Base-by-base conservation (phyloP, 2,888 invertebrate genomes). In the Brenthis ino region DNA sequence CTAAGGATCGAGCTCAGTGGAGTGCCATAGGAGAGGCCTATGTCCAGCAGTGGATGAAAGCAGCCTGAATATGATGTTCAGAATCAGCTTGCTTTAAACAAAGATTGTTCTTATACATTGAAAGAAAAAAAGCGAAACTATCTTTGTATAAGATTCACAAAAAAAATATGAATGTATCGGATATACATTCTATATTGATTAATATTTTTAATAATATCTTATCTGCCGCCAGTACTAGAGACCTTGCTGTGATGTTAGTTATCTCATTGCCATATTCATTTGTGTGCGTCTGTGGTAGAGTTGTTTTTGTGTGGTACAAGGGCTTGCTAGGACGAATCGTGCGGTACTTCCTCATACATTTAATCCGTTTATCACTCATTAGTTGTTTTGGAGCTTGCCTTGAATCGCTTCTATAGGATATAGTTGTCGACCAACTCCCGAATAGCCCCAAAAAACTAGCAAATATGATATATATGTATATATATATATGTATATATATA, bases 231-330 rank as follows among this genome's bases (percentile, higher is more conserved):
- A 54, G 77, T 91, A 89, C 86, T 53, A 69, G 84, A 83, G 88
- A 88, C 92, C 92, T 92, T 89, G 91, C 81, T 84, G 85, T 89
- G 87, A 87, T 88, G 89, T 87, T 86, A 88, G 89, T 87, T 89
- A 90, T 90, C 89, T 91, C 91, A 92, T 82, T 91, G 91, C 82
- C 90, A 80, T 82, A 79, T 80, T 81, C 77, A 74, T 70, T 55
- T 68, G 68, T 67, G 57, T 67, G 68, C 64, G 72, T 66, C 71
- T 67, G 69, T 73, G 71, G 73, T 73, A 73, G 70, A 50, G 72
- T 68, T 63, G 57, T 60, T 65, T 67, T 20, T 57, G 57, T 75
- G 77, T 80, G 80, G 78, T 79, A 74, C 75, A 77, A 88, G 89
- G 89, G 89, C 86, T 78, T 75, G 81, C 87, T 89, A 89, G 89